Conservation (phyloP, 2,797 vertebrate species). For the Glossophaga mutica region DNA sequence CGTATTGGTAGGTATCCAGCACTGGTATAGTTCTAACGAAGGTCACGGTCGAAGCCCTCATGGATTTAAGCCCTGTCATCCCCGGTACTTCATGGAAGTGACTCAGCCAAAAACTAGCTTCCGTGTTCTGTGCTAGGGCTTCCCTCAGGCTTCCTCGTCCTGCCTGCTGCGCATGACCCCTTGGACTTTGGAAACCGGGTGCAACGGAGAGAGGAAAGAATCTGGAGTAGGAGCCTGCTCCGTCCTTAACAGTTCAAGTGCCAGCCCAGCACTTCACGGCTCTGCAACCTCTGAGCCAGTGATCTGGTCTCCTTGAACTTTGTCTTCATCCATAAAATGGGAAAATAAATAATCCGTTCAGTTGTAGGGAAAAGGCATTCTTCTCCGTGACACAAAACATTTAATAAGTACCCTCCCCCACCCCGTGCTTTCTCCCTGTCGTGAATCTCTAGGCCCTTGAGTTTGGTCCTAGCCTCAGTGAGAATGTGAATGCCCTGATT, state of each 20-base stretch:
- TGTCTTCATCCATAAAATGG: neutral
- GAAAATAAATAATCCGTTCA: neutral
- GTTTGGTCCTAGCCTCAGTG: neutral
- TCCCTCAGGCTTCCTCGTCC: neutral
- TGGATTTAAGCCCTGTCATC: neutral
- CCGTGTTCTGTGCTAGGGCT: neutral
- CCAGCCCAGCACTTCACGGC: neutral
- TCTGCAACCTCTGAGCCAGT: neutral
- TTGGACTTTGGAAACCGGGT: neutral
- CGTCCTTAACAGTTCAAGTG: neutral
- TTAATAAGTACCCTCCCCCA: neutral
- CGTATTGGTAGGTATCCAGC: rapidly evolving
- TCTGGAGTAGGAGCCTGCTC: neutral
- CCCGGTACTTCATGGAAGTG: neutral
- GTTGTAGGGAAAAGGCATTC: neutral
- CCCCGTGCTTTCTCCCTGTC: neutral
- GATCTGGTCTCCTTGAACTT: neutral
- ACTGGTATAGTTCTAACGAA: neutral
- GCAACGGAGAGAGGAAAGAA: neutral
- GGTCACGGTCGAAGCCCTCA: neutral
- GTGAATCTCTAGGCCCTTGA: neutral
- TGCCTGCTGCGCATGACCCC: neutral
- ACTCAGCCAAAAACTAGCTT: neutral
- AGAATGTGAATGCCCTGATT: neutral
- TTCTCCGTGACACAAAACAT: neutral